phyloP scores from a whole-genome alignment of 2,113 vertebrate species.

The Catharus bicknelli region DNA sequence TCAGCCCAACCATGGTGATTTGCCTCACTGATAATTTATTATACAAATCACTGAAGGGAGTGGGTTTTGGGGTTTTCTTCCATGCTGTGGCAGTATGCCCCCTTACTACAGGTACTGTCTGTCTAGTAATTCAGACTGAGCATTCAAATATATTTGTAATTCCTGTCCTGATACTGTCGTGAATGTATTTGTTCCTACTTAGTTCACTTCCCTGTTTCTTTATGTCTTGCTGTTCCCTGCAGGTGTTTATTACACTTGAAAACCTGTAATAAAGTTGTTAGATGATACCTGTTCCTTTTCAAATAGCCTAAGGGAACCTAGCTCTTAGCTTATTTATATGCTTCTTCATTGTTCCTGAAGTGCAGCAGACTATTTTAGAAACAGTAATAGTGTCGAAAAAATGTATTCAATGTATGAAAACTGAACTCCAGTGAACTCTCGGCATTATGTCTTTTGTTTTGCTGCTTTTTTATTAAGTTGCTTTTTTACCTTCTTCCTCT shows the following conservation, averaged over 20 bases:
- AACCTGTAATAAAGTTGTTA: not conserved
- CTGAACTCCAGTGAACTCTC: not conserved
- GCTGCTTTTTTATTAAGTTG: not conserved
- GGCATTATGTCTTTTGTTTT: not conserved
- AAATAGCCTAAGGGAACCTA: not conserved
- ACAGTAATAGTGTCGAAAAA: not conserved
- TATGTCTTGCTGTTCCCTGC: not conserved
- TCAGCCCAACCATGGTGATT: not conserved
- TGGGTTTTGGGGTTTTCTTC: not conserved
- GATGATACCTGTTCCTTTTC: not conserved
- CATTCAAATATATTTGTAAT: not conserved
- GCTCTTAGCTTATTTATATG: not conserved
- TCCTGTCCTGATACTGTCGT: not conserved
- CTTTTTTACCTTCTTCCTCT: conserved; percentile 7
- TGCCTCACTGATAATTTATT: not conserved
- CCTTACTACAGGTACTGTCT: not conserved
- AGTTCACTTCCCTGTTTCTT: not conserved
- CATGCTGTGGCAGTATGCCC: not conserved
- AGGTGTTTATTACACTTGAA: not conserved
- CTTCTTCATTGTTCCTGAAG: not conserved
- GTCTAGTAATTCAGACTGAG: not conserved
- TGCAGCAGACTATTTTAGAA: not conserved
- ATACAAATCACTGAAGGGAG: not conserved
- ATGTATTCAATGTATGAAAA: not conserved
- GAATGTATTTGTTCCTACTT: not conserved